Evolutionary conservation across 2,888 invertebrate species (phyloP), one percentile per base, ranked within the genome.

Genomic region (Melangyna quadrimaculata): DNA sequence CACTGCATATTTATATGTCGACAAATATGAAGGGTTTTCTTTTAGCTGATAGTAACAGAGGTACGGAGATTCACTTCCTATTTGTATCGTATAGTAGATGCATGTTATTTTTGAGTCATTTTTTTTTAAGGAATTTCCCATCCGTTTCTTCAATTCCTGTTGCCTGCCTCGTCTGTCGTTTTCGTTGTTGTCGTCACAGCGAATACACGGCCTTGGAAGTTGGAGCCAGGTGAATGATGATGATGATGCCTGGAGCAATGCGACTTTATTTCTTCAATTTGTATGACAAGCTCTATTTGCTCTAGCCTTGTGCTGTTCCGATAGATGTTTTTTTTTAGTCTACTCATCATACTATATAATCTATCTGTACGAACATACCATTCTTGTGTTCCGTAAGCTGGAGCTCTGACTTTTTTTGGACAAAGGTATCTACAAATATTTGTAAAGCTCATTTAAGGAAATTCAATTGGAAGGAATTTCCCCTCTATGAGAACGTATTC

Each of bases 371-470:
- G 17, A 29, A 24, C 43, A 43, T 43, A 59, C 22, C 37, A 10
- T 63, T 29, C 27, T 43, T 43, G 53, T 48, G 27, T 59, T 35
- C 48, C 22, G 12, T 19, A n/a, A 19, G 43, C 5, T n/a, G 4
- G 17, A 45, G 14, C 14, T 51, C 29, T 24, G 17, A 24, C 57
- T 53, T 17, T 55, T 71, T 48, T 63, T 37, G 69, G 40, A 82
- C 82, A 80, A 80, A 72, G 57, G 75, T 71, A 71, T 80, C 67
- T 77, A 45, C 59, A 79, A 72, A 69, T 74, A 84, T 80, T 84
- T 90, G 88, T 90, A 90, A 90, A 90, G 90, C 90, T 90, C 89
- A 90, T 90, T 90, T 89, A 89, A 88, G 87, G 77, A 89, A 88
- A 89, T 87, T 88, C 87, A 88, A 89, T 90, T 88, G 87, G 81